A percentile compares a stretch with the other conserved stretches of the same genome.
phyloP scores from a whole-genome alignment of 1,140 invertebrate genomes.

The Protaetia brevitarsis region DNA sequence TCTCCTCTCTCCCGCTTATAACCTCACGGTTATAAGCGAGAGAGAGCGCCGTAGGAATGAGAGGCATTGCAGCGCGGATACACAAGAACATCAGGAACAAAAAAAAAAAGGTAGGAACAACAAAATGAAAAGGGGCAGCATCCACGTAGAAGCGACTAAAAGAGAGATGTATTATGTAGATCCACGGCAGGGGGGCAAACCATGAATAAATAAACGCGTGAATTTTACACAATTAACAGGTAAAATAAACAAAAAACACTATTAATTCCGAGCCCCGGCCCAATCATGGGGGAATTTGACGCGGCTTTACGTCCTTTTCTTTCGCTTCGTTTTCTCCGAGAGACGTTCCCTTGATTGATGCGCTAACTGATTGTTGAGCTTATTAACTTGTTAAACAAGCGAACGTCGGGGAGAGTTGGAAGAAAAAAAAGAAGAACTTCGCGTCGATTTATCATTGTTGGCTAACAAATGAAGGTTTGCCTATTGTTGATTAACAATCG shows the following conservation, averaged over 20 bases:
- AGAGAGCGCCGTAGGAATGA: background rate
- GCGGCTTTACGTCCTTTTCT: constrained; percentile 29
- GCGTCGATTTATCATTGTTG: constrained; percentile 40
- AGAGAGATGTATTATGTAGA: constrained; percentile 47
- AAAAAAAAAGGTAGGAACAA: constrained; percentile 10
- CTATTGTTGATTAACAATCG: constrained; percentile 39
- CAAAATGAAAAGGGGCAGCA: constrained; percentile 33
- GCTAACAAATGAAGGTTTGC: constrained; percentile 35
- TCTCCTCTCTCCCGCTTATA: no score
- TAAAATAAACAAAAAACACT: constrained; percentile 49
- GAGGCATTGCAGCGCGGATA: no score
- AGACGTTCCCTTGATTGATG: constrained; percentile 42
- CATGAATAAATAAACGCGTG: constrained; percentile 50
- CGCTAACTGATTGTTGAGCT: constrained; percentile 45
- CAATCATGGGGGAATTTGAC: constrained; percentile 47
- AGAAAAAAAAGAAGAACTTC: constrained; percentile 29
- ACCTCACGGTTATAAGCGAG: no score
- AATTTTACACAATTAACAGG: constrained; percentile 51
- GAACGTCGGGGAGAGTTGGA: no score
- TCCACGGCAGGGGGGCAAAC: constrained; percentile 42
- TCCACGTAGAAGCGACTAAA: constrained; percentile 27
- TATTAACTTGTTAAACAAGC: constrained; percentile 48
- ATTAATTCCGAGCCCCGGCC: constrained; percentile 48
- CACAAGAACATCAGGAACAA: constrained; percentile 32
- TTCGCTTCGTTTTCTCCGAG: background rate